A percentile compares a stretch with the other conserved stretches of the same genome.
Evolutionary conservation across 2,797 vertebrate genomes (phyloP).

Genomic region (Artibeus jamaicensis): DNA sequence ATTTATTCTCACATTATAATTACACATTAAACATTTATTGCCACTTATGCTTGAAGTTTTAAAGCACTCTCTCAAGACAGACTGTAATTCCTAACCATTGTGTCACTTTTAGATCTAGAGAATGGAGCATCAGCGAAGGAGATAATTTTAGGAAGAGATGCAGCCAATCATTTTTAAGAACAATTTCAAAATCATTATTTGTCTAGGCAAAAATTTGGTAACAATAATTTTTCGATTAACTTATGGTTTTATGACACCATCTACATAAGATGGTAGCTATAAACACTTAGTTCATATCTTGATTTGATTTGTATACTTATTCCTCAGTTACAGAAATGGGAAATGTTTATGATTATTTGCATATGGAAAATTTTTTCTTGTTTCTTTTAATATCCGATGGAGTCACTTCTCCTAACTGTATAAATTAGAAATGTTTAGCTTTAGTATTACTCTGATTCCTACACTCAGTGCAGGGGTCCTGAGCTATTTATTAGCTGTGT

Average conservation of each 20-base stretch:
- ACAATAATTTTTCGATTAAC: slow-evolving; percentile 9
- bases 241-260: not conserved
- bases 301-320: not conserved
- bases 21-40: slow-evolving; percentile 41
- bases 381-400: not conserved
- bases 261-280: not conserved
- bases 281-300: not conserved
- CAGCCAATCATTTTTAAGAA: not conserved
- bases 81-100: slow-evolving; percentile 56
- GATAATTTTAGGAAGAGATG: slow-evolving; percentile 2
- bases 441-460: not conserved
- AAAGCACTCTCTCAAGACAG: slow-evolving; percentile 49
- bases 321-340: not conserved
- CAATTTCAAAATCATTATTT: slow-evolving; percentile 22
- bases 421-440: not conserved
- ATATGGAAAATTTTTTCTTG: not conserved
- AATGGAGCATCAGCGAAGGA: not conserved
- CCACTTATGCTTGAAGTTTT: slow-evolving; percentile 32
- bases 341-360: not conserved
- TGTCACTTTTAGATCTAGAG: slow-evolving; percentile 24
- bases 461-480: not conserved
- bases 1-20: slow-evolving; percentile 58
- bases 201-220: not conserved
- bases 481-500: not conserved
- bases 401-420: not conserved